A percentile compares a stretch with the other conserved stretches of the same genome.
Evolutionary conservation across 2,888 invertebrate genomes (phyloP).

Genomic region (Globia sparganii): DNA sequence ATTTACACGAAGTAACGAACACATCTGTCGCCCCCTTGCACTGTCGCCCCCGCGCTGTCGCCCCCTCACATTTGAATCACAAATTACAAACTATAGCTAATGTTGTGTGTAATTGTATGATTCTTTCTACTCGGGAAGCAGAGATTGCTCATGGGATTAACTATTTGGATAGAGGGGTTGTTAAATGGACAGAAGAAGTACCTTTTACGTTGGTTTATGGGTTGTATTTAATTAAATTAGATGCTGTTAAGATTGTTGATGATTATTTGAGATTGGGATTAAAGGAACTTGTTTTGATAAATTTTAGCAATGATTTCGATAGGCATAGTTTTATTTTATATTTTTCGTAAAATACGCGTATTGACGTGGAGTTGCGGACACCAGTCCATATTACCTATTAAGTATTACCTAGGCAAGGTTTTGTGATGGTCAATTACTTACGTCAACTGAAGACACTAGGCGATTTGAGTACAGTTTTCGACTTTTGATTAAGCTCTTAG

Average conservation of each 20-base stretch:
- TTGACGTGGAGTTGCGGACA: too few relatives aligned
- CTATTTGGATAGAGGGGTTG: constrained; percentile 31
- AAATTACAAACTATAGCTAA: constrained; percentile 71
- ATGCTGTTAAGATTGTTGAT: constrained; percentile 10
- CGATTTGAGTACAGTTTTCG: neutral
- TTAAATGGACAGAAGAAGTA: constrained; percentile 45
- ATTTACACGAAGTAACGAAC: constrained; percentile 54
- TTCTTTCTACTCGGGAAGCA: constrained; percentile 57
- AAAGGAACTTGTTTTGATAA: neutral
- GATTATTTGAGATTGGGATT: neutral
- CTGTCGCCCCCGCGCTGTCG: constrained; percentile 43
- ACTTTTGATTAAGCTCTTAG: constrained; percentile 5
- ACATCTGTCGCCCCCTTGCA: constrained; percentile 70
- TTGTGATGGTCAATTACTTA: neutral
- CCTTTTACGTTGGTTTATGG: constrained; percentile 31
- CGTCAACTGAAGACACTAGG: neutral
- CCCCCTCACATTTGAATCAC: constrained; percentile 71
- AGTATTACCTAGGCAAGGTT: too few relatives aligned
- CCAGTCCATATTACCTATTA: too few relatives aligned
- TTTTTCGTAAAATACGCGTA: too few relatives aligned
- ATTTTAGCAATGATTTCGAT: neutral
- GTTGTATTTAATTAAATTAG: constrained; percentile 54
- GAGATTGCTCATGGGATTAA: constrained; percentile 59
- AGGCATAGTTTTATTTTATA: too few relatives aligned
- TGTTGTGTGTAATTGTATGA: constrained; percentile 72